Conservation (phyloP, 2,888 invertebrate species). For the Tenthredo livida region DNA sequence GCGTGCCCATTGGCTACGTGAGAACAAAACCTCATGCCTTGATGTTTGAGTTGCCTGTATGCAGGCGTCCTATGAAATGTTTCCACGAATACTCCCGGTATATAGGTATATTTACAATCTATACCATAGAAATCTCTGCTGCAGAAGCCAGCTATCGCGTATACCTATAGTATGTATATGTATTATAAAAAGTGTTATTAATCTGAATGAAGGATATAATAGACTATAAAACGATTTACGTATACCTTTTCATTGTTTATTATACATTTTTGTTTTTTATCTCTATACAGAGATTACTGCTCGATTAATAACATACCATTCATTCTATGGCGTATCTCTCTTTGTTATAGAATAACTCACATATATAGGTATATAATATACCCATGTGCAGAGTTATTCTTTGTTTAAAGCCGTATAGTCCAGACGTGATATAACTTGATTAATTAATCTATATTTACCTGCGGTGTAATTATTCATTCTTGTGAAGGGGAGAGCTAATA, state of each 20-base stretch:
- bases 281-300: not conserved
- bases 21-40: no score
- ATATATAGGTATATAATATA: not conserved
- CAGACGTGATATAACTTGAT: not conserved
- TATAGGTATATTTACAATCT: not conserved
- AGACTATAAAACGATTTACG: constrained; percentile 8
- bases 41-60: no score
- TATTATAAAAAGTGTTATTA: constrained; percentile 27
- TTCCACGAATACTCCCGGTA: not conserved
- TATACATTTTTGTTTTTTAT: not conserved
- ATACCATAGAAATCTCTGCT: not conserved
- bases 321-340: constrained; percentile 1
- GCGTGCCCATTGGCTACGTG: no score
- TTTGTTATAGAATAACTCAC: not conserved
- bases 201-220: not conserved
- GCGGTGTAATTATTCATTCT: constrained; percentile 11
- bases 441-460: constrained; percentile 27
- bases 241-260: not conserved
- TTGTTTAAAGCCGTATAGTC: not conserved
- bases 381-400: not conserved
- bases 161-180: not conserved
- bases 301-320: not conserved
- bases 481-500: not conserved
- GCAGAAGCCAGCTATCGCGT: not conserved
- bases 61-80: no score